Base-by-base conservation (phyloP, 2,113 vertebrate species). In the Salvator merianae region DNA sequence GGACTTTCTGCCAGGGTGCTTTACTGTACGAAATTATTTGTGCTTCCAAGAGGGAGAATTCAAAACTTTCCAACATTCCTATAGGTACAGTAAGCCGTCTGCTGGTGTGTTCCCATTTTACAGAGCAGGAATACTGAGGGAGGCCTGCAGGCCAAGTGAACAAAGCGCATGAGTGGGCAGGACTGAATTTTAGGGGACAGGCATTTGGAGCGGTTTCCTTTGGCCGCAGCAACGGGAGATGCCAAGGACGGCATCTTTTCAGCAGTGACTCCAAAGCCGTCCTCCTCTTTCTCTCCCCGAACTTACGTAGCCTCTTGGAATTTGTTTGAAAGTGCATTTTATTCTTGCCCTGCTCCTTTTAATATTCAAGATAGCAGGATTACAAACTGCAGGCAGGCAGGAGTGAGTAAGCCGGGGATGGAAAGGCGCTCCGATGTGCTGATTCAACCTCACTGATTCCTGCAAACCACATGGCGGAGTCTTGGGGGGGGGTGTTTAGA, bases 1-100 rank as follows among this genome's bases (percentile, higher is more conserved):
- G 16, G 78, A 24, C 86, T 88, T 85, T 90, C 70, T 82, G 38
- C 34, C 26, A 55, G 9, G 68, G 62, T 70, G 77, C 70, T 16
- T 55, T 20, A 4, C 32, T 26, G 12, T 2, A 62, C 81, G 55
- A 32, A 65, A 8, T 38, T 30, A 1, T 40, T 76, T 47, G 8
- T 18, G 14, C 75, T 62, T 75, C 62, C 76, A 66, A 77, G 43
- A 75, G 0, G 73, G 34, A 28, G 84, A 82, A 76, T 38, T n/a
- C 55, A 16, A 75, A 77, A 20, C 30, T 24, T 84, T 82, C 73
- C 43, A 43, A 77, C 83, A 47, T 47, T 47, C 43, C 43, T 9
- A 47, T 47, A 9, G 10, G 43, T 47, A 14, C 20, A 14, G 55
- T 22, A 32, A 10, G 20, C 7, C 72, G 74, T 36, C 50, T 53